Evolutionary conservation across 2,113 vertebrate genomes (phyloP), one percentile per base, ranked within the genome.

Genomic region (Chionis minor): DNA sequence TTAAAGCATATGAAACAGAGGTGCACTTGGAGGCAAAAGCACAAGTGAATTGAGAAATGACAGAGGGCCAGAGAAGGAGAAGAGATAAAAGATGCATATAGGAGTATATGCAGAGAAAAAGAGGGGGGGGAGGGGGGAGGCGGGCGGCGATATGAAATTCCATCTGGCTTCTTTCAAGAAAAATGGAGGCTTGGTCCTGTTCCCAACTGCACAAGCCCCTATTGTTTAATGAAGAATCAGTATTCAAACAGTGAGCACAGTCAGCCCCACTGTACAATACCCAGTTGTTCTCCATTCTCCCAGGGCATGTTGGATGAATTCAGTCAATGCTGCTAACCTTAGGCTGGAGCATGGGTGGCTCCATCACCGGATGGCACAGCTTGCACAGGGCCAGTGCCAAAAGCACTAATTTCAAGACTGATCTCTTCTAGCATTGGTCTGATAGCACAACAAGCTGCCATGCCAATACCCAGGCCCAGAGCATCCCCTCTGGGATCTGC

Each of bases 201-300:
- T 95, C 81, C 62, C 74, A 83, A 10, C 44, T 47, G 51, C 78
- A 95, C 47, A 95, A 91, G 66, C 24, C 38, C 14, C 73, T 87
- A 55, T 51, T 94, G 94, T 95, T 92, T 70, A 77, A 79, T 55
- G 45, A 79, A 87, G 74, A 90, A 95, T 91, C 87, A 91, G 89
- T 82, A 95, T 85, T 85, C 87, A 86, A 78, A 52, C 55, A 82
- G 78, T 27, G 66, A 94, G 78, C 14, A 40, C 40, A 91, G 81
- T 30, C 62, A 75, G 62, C 45, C 81, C 42, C 47, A 72, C 22
- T 84, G 83, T 49, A 87, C 73, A 93, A 92, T 87, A 84, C 58
- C 52, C 66, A 72, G 81, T 86, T 86, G 74, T 62, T 56, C 49
- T 44, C 82, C 69, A 51, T 11, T 49, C 38, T 73, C 82, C 86